phyloP scores from a whole-genome alignment of 2,113 vertebrate genomes.

The Centropus bengalensis region DNA sequence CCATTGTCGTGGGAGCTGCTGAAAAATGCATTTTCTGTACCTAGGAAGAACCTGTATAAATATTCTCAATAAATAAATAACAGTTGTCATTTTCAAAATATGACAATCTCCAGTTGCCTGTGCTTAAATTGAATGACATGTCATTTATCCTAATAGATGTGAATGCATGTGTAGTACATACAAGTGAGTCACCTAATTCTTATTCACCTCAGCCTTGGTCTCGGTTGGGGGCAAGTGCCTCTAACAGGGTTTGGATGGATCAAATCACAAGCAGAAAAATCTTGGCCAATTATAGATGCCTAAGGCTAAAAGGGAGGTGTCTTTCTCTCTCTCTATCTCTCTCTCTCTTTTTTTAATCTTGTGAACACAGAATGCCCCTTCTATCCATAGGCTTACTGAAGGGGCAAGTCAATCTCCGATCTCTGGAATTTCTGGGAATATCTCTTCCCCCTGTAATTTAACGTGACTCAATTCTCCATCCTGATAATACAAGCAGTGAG shows the following conservation, averaged over 20 bases:
- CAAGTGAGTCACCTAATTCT: constrained; percentile 79
- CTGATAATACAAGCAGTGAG: constrained; percentile 77
- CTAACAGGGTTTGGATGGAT: constrained; percentile 83
- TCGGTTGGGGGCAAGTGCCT: constrained; percentile 80
- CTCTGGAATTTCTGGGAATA: constrained; percentile 83
- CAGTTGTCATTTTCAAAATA: constrained; percentile 85
- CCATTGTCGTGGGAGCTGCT: constrained; percentile 34
- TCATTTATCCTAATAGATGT: constrained; percentile 84
- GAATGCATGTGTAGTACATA: constrained; percentile 73
- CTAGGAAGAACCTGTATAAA: constrained; percentile 78
- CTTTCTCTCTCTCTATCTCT: constrained; percentile 12
- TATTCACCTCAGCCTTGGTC: constrained; percentile 80
- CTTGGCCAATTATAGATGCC: constrained; percentile 82
- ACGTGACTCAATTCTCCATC: constrained; percentile 77
- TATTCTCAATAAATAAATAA: constrained; percentile 86
- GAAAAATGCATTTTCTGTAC: constrained; percentile 73
- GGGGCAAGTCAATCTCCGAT: constrained; percentile 72
- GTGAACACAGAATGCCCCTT: constrained; percentile 50
- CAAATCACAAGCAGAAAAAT: constrained; percentile 82
- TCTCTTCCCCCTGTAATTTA: constrained; percentile 82
- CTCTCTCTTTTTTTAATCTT: neutral
- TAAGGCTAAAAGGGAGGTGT: constrained; percentile 74
- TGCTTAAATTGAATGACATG: constrained; percentile 78
- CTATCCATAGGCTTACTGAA: constrained; percentile 68
- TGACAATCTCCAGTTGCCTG: constrained; percentile 83